Base-by-base conservation (phyloP, 2,888 invertebrate species). In the Alloplasta piceator region DNA sequence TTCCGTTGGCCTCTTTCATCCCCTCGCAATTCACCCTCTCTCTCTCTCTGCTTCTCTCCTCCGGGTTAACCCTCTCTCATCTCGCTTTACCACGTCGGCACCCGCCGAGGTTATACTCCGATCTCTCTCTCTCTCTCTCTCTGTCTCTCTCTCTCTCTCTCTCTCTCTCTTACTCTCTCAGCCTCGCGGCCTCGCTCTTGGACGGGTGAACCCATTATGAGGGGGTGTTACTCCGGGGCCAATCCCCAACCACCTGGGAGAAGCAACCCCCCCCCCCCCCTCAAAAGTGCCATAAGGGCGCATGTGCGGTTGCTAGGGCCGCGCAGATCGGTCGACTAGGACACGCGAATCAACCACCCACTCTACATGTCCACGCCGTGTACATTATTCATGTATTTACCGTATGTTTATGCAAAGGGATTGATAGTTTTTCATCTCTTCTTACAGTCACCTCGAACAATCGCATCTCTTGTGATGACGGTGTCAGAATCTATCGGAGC, bases 161-260 rank as follows among this genome's bases (percentile, higher is more conserved):
- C 61, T 14, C 64, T 64, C 75, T 60, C 70, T 26, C 71, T 60
- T 41, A 58, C 63, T 70, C 55, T 70, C 55, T 41, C 68, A 12
- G 84, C 82, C 83, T 79, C 80, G 72, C 55, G 68, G 78, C 72
- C 82, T 76, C 74, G 48, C 85, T 86, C 89, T 89, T 90, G 91
- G 91, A 91, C 90, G 92, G 92, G 91, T 90, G 92, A 92, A 92
- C 91, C 92, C 91, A 92, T 92, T 92, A 91, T 91, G 88, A 91
- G 91, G 92, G 92, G 91, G 92, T 91, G 92, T 91, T 91, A 92
- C 92, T 91, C 91, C 91, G 90, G 83, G 90, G 92, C 92, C 92
- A 92, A 92, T 92, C 92, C 91, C 89, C 90, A 90, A 91, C 90
- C 90, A 90, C 88, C 90, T 90, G 88, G 87, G 85, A 85, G 87